Base-by-base conservation (phyloP, 2,888 invertebrate species). In the Anorthoa munda region DNA sequence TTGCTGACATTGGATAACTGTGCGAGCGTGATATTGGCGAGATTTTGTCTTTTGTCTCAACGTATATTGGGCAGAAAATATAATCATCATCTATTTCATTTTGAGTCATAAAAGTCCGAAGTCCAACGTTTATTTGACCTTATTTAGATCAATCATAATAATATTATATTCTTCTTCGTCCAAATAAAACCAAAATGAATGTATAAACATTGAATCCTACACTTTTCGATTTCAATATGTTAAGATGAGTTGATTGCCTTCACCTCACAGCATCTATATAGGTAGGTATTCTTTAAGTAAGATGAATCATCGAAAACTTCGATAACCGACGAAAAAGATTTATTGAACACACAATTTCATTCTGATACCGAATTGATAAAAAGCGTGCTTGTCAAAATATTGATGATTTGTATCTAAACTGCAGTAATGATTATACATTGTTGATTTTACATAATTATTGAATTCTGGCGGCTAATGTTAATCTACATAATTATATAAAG, bases 171-270 rank as follows among this genome's bases (percentile, higher is more conserved):
- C 2, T 17, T 59, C 17, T 53, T 21, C 5, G 18, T 21, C 5
- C 9, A 31, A 26, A 73, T 50, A 50, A 60, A 77, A 21, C 15
- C 13, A 60, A 9, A 13, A 46, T 15, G 4, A 39, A 56, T 59
- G 5, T 26, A 61, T 55, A 31, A 23, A 53, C 61, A 48, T 56
- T 9, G 13, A 58, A 78, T 51, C 71, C 50, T 65, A 76, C 60
- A 77, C 51, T 56, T 66, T 63, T 66, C 21, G 21, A 50, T 48
- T 53, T 72, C 39, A 77, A 59, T 64, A n/a, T 39, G 50, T 23
- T 48, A n/a, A 77, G 66, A 23, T 64, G 4, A 63, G 45, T 73
- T 56, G 77, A 66, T 79, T 18, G 64, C 77, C 77, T 77, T 79
- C 74, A 77, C 74, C 77, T 77, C 58, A 18, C 31, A 45, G 13